Evolutionary conservation across 2,888 invertebrate genomes (phyloP), one percentile per base, ranked within the genome.

Genomic region (Drosophila buzzatii): DNA sequence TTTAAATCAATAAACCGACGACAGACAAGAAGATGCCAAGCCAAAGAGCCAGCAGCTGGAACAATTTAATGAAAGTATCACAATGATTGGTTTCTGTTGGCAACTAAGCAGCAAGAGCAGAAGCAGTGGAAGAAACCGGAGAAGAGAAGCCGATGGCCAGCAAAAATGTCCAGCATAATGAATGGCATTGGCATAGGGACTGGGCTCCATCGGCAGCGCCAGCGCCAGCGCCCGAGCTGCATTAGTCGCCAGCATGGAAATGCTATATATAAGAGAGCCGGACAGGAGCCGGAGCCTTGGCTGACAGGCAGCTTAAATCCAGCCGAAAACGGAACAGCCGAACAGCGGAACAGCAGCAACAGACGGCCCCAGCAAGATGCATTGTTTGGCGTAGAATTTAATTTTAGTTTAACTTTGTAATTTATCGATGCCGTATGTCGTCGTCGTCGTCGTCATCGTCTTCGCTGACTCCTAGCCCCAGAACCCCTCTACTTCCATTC

Each of bases 381-480:
- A 86, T 90, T 86, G 86, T 86, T 86, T 86, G 90, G 86, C 89
- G 87, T 86, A 90, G 90, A 86, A 86, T 86, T 86, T 90, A 86
- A 86, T 86, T 86, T 86, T 85, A 86, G 90, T 86, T 90, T 90
- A 89, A 86, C 87, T 90, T 86, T 86, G 90, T 86, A 90, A 86
- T 86, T 86, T 86, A 86, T 86, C 74, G 86, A 86, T 86, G 89
- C 89, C 89, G 85, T 87, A 90, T 85, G 90, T 90, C 90, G 90
- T 89, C 72, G 42, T 64, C 63, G 8, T 90, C 90, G 89, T 87
- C 71, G 41, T 16, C 62, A 42, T 39, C 41, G 3, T 41, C 39
- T 35, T 3, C 61, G 45, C 59, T 60, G 60, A 70, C 60, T 70
- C 67, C 52, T 9, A 4, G 35, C 42, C 42, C 16, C 23, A 45